These are phyloP conservation scores for Leptosomus discolor DNA, from an alignment of 2,113 vertebrate species.

Conservation along the genomic window DNA sequence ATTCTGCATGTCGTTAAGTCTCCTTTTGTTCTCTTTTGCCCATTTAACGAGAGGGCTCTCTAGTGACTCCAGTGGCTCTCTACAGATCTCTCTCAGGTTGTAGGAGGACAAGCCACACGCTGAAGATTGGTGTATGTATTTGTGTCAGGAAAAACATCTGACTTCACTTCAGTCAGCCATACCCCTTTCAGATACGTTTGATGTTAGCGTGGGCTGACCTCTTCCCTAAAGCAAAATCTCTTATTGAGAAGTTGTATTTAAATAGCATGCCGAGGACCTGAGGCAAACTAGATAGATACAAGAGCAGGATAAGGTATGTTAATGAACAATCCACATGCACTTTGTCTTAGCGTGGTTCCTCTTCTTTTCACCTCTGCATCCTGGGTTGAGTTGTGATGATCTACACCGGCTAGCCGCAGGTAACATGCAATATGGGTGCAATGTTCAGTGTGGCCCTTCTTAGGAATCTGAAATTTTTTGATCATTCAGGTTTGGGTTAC, in stretches of 20 bases:
- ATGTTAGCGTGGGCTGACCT: neutral
- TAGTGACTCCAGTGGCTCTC: constrained; percentile 59
- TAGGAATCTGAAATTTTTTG: neutral
- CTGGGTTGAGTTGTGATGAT: neutral
- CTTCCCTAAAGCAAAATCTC: neutral
- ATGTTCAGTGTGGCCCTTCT: neutral
- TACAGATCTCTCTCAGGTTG: constrained; percentile 14
- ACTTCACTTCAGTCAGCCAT: neutral
- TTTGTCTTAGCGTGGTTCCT: neutral
- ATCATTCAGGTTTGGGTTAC: neutral
- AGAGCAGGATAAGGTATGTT: neutral
- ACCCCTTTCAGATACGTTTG: neutral
- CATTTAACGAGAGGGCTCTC: constrained; percentile 36
- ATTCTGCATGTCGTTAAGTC: constrained; percentile 28
- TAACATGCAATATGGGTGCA: neutral
- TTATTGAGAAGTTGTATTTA: neutral
- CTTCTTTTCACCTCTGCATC: neutral
- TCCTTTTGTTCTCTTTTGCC: constrained; percentile 59
- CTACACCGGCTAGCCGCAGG: neutral
- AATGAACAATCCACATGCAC: neutral
- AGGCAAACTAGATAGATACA: neutral
- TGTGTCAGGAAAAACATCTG: neutral
- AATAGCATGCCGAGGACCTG: neutral
- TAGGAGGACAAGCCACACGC: neutral
- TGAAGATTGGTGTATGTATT: neutral